A percentile compares a stretch with the other conserved stretches of the same genome.
phyloP scores from a whole-genome alignment of 2,113 vertebrate species.

The Gila orcuttii region DNA sequence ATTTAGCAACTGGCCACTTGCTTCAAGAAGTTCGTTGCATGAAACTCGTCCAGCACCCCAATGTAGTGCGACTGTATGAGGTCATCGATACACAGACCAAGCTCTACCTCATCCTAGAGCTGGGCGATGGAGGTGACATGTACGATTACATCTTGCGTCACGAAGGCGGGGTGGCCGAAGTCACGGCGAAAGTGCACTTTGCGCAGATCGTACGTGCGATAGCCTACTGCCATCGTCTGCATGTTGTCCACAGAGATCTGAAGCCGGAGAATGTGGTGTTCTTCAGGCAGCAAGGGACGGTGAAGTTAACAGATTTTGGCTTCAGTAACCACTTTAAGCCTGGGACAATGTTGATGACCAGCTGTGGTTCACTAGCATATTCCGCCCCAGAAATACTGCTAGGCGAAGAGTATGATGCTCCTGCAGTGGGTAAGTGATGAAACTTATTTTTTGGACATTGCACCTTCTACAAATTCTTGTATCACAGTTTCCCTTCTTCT shows the following conservation, averaged over 20 bases:
- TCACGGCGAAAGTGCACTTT: constrained; percentile 81
- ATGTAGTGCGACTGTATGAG: constrained; percentile 88
- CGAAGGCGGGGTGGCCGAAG: constrained; percentile 81
- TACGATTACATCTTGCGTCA: constrained; percentile 89
- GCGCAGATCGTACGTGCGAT: constrained; percentile 87
- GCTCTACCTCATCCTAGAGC: constrained; percentile 90
- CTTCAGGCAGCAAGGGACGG: constrained; percentile 84
- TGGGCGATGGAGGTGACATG: constrained; percentile 87
- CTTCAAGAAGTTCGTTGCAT: constrained; percentile 90
- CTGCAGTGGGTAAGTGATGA: constrained; percentile 82
- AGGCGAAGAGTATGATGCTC: constrained; percentile 87
- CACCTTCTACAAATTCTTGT: background rate
- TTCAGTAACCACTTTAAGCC: constrained; percentile 90
- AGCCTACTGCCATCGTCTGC: constrained; percentile 86
- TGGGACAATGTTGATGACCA: constrained; percentile 86
- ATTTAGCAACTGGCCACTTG: constrained; percentile 81
- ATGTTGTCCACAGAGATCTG: constrained; percentile 88
- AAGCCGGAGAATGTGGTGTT: constrained; percentile 92
- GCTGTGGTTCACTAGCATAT: constrained; percentile 88
- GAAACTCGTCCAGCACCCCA: constrained; percentile 89
- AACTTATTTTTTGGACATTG: background rate
- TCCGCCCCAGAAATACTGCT: constrained; percentile 87
- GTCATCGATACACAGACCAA: constrained; percentile 88
- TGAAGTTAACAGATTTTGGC: constrained; percentile 89
- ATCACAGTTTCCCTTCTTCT: background rate